These are phyloP conservation scores for Sialia sialis DNA, from an alignment of 2,113 vertebrate species.

Conservation along the genomic window DNA sequence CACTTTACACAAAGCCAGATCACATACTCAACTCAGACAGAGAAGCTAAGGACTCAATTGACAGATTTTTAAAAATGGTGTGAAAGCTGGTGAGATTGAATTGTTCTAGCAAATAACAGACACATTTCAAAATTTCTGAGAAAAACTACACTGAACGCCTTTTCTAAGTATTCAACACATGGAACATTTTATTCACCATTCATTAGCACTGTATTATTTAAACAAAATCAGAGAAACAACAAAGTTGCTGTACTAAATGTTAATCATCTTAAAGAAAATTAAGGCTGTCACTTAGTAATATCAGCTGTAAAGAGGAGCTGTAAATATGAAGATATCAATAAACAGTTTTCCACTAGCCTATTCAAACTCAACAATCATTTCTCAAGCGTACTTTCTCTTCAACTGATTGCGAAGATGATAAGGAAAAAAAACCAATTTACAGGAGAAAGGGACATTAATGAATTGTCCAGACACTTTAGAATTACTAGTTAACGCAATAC, in stretches of 20 bases:
- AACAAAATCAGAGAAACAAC: neutral
- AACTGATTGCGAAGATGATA: neutral
- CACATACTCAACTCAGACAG: conserved; percentile 19
- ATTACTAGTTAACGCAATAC: neutral
- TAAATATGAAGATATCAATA: neutral
- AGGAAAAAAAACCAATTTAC: neutral
- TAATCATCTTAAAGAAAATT: neutral
- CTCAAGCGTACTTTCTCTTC: neutral
- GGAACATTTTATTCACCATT: neutral
- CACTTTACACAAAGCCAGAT: conserved; percentile 55
- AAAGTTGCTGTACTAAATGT: neutral
- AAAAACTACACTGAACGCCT: neutral
- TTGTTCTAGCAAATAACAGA: neutral
- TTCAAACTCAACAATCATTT: neutral
- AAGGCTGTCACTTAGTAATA: neutral
- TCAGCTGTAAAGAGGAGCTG: neutral
- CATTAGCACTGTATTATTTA: neutral
- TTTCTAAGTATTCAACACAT: neutral
- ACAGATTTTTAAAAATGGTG: neutral
- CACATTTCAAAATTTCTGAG: neutral
- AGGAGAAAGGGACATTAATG: neutral
- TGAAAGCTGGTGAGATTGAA: conserved; percentile 16
- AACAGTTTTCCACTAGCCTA: neutral
- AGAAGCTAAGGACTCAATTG: conserved; percentile 17
- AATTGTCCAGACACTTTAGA: neutral